These are phyloP conservation scores for Pelmatolapia mariae DNA, from an alignment of 2,113 vertebrate species.

Conservation along the genomic window DNA sequence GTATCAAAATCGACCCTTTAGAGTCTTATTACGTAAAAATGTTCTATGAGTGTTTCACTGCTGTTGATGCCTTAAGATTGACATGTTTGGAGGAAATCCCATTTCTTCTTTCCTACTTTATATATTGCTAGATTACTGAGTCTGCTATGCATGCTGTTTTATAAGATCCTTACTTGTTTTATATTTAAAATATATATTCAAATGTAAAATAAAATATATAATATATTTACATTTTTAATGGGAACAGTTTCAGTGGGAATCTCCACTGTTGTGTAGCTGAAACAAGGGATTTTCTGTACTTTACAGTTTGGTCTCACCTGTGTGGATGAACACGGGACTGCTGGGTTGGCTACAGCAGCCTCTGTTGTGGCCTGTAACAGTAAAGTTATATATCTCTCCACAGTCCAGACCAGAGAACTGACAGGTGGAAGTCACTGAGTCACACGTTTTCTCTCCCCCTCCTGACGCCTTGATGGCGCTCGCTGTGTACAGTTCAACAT, in stretches of 20 bases:
- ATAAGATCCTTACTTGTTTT: neutral
- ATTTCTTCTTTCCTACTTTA: neutral
- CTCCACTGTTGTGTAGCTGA: neutral
- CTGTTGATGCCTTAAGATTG: neutral
- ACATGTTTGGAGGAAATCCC: neutral
- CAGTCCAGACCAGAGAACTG: slow-evolving; percentile 47
- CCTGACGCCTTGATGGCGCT: slow-evolving; percentile 10
- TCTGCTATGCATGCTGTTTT: neutral
- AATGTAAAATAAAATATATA: neutral
- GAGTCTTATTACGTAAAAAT: neutral
- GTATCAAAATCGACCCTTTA: neutral
- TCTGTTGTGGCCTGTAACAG: slow-evolving; percentile 35
- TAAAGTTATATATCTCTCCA: slow-evolving; percentile 60
- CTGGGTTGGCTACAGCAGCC: slow-evolving; percentile 49
- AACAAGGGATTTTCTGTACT: neutral
- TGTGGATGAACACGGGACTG: slow-evolving; percentile 7
- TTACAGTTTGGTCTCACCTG: slow-evolving; percentile 35
- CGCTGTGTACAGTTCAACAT: slow-evolving; percentile 36
- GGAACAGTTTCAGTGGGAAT: neutral
- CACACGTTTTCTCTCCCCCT: neutral
- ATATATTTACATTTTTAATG: neutral
- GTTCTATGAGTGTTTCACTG: neutral
- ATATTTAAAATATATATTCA: neutral
- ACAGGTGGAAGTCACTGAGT: slow-evolving; percentile 42
- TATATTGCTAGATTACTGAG: neutral